A percentile compares a stretch with the other conserved stretches of the same genome.
These are phyloP conservation scores for Schlechtendalia chinensis DNA, from an alignment of 1,140 invertebrate species.

Conservation along the genomic window DNA sequence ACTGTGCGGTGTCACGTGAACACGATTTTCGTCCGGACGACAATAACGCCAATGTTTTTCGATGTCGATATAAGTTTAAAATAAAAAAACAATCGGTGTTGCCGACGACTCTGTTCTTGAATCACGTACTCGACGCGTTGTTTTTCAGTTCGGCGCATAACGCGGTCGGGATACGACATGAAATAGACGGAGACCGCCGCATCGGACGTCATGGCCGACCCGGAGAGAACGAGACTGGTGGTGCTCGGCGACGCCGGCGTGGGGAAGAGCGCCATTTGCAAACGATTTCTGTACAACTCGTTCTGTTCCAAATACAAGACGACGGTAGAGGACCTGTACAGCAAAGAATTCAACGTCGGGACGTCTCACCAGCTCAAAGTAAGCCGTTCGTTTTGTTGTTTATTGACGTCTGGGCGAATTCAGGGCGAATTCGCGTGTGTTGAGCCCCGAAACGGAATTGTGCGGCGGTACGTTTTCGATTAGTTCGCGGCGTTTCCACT, in stretches of 20 bases:
- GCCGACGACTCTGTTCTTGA: not conserved
- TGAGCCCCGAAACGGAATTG: no score
- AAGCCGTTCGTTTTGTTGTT: constrained; percentile 51
- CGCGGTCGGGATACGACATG: not conserved
- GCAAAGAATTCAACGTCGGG: constrained; percentile 77
- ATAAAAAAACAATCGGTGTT: no score
- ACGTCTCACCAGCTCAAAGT: constrained; percentile 71
- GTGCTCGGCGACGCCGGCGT: constrained; percentile 78
- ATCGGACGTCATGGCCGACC: constrained; percentile 62
- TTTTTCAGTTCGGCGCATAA: not conserved
- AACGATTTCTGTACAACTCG: constrained; percentile 80
- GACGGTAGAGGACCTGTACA: constrained; percentile 88
- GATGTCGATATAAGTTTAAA: no score
- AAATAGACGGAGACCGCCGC: not conserved
- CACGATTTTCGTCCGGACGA: no score
- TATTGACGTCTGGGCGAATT: no score
- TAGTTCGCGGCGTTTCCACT: no score
- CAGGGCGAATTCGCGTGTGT: no score
- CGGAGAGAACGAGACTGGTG: constrained; percentile 80
- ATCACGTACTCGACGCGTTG: not conserved
- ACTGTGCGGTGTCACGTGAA: no score
- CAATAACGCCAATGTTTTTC: no score
- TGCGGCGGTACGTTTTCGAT: no score
- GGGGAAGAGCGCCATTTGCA: constrained; percentile 84
- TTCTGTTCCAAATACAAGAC: constrained; percentile 81